phyloP scores from a whole-genome alignment of 2,797 vertebrate genomes.

The Atherinosoma microstoma region DNA sequence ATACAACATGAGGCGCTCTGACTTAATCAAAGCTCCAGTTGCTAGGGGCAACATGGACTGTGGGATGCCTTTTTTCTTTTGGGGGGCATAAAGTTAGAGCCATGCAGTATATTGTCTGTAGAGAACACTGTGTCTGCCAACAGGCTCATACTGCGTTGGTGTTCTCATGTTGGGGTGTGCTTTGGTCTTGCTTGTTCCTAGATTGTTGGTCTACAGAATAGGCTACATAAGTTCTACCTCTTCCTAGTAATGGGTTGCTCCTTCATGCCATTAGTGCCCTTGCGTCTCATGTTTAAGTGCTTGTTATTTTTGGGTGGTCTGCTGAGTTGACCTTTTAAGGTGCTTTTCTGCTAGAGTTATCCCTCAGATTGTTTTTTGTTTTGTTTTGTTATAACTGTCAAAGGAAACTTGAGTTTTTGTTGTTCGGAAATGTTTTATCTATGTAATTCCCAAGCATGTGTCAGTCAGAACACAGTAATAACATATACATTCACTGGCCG shows the following conservation, averaged over 20 bases:
- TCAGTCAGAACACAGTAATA: no score
- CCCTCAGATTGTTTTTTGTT: neutral
- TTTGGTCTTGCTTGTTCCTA: neutral
- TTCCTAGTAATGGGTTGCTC: neutral
- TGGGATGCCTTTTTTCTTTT: neutral
- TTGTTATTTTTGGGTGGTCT: neutral
- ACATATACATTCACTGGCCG: no score
- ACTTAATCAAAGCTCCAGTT: constrained; percentile 18
- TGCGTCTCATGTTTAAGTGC: neutral
- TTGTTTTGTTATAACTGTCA: neutral
- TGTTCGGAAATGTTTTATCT: no score
- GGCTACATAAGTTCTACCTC: neutral
- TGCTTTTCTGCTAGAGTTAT: neutral
- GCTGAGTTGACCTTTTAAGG: neutral
- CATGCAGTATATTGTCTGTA: neutral
- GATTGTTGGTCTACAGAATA: neutral
- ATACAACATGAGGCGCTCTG: constrained; percentile 5
- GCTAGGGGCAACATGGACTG: constrained; percentile 19
- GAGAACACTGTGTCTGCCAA: neutral
- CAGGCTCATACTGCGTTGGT: neutral
- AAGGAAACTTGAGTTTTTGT: neutral
- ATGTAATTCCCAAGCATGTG: no score
- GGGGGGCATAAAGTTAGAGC: neutral
- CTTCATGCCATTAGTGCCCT: neutral
- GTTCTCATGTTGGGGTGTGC: neutral